Conservation (phyloP, 2,113 vertebrate genomes). For the Neoarius graeffei region DNA sequence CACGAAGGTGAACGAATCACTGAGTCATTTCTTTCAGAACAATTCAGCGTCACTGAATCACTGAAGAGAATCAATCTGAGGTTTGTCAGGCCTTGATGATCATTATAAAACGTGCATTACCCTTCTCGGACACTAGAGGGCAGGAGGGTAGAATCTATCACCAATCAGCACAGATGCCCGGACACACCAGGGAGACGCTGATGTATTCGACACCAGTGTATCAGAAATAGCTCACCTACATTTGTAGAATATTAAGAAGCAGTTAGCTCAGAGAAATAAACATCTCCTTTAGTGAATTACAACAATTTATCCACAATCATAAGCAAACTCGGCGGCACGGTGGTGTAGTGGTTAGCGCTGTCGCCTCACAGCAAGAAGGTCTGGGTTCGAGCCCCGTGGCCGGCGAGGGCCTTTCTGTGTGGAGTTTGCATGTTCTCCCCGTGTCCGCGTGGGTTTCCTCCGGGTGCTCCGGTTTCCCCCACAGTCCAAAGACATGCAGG, state of each 20-base stretch:
- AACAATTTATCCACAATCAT: not conserved
- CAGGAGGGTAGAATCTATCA: conserved; percentile 28
- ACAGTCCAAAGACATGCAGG: too few species aligned
- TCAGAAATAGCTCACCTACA: not conserved
- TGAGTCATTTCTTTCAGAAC: not conserved
- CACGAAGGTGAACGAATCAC: not conserved
- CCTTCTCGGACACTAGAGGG: conserved; percentile 34
- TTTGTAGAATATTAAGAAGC: not conserved
- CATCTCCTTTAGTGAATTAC: not conserved
- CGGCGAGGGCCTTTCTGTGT: too few species aligned
- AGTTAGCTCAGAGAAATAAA: not conserved
- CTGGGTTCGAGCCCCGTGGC: too few species aligned
- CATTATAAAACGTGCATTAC: not conserved
- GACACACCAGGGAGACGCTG: not conserved
- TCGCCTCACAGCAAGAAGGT: too few species aligned
- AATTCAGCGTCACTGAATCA: not conserved
- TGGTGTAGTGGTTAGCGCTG: too few species aligned
- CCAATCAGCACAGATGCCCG: not conserved
- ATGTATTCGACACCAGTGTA: not conserved
- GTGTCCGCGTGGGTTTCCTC: too few species aligned
- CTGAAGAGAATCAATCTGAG: not conserved
- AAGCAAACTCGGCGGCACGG: not conserved
- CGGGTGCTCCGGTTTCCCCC: too few species aligned
- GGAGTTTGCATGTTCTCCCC: too few species aligned
- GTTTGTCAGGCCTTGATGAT: too few species aligned